A percentile compares a stretch with the other conserved stretches of the same genome.
phyloP scores from a whole-genome alignment of 2,888 invertebrate genomes.

The Diadromus collaris region DNA sequence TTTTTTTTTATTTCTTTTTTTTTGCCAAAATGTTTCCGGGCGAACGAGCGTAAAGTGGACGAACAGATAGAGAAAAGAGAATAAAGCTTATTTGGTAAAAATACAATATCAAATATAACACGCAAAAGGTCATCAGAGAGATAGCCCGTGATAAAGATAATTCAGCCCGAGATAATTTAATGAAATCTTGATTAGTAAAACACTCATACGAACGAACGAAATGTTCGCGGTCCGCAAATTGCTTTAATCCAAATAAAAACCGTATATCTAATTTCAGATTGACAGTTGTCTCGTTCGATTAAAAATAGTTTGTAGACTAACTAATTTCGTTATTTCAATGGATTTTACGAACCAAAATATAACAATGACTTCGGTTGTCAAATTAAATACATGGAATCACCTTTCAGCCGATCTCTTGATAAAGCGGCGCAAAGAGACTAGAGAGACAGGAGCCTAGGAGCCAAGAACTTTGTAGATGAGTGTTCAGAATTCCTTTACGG shows the following conservation, averaged over 20 bases:
- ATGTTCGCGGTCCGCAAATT: background rate
- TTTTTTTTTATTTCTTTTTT: background rate
- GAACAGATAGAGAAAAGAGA: background rate
- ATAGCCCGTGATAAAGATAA: too few species aligned
- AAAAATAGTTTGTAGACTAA: background rate
- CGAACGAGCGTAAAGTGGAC: background rate
- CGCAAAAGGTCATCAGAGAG: too few species aligned
- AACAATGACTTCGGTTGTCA: background rate
- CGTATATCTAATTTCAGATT: background rate
- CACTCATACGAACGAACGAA: background rate
- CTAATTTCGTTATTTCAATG: background rate
- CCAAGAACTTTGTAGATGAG: background rate
- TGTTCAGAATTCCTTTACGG: background rate
- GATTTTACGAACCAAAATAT: background rate
- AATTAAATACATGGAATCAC: background rate
- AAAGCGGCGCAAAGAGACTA: background rate
- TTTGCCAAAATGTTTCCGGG: background rate
- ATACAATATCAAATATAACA: background rate
- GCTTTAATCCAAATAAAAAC: background rate
- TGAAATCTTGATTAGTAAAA: background rate
- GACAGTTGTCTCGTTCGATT: background rate
- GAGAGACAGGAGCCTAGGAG: background rate
- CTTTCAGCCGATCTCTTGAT: background rate
- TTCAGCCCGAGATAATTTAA: background rate
- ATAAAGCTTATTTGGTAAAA: background rate